Percentiles rank a stretch among this genome's conserved stretches.
These are phyloP conservation scores for Megaustenia siamemsis DNA, from an alignment of 2,888 invertebrate species.

Conservation along the genomic window DNA sequence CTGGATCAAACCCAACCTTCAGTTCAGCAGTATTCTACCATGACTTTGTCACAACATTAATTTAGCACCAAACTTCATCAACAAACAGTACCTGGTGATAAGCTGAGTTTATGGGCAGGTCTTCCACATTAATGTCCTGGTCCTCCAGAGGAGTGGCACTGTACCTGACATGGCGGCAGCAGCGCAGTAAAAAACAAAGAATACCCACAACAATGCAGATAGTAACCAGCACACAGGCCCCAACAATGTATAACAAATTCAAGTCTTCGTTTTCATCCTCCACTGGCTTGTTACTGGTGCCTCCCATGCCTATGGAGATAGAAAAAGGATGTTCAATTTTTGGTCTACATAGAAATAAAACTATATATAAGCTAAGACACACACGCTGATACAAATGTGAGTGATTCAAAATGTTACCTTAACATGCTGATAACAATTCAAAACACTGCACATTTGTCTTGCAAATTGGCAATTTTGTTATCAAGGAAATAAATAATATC, in stretches of 20 bases:
- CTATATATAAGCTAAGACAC: too few relatives aligned
- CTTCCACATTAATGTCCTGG: conserved; percentile 91
- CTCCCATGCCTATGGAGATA: not conserved
- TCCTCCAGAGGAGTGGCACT: conserved; percentile 84
- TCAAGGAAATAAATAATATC: too few relatives aligned
- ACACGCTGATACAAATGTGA: too few relatives aligned
- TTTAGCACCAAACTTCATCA: too few relatives aligned
- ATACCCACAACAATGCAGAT: conserved; percentile 65
- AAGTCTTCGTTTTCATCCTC: conserved; percentile 2
- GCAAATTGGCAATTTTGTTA: too few relatives aligned
- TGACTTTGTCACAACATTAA: too few relatives aligned
- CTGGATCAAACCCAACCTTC: too few relatives aligned
- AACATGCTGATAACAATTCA: too few relatives aligned
- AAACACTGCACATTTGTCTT: too few relatives aligned
- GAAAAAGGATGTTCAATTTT: not conserved
- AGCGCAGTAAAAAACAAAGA: conserved; percentile 47
- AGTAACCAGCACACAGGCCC: conserved; percentile 59
- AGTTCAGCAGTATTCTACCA: too few relatives aligned
- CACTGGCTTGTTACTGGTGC: not conserved
- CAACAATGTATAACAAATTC: conserved; percentile 57
- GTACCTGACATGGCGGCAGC: conserved; percentile 82
- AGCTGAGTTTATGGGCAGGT: conserved; percentile 88
- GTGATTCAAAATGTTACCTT: too few relatives aligned
- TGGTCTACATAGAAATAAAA: too few relatives aligned
- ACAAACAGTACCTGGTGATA: conserved; percentile 86